These are phyloP conservation scores for Polyommatus icarus DNA, from an alignment of 2,888 invertebrate species.

Conservation along the genomic window DNA sequence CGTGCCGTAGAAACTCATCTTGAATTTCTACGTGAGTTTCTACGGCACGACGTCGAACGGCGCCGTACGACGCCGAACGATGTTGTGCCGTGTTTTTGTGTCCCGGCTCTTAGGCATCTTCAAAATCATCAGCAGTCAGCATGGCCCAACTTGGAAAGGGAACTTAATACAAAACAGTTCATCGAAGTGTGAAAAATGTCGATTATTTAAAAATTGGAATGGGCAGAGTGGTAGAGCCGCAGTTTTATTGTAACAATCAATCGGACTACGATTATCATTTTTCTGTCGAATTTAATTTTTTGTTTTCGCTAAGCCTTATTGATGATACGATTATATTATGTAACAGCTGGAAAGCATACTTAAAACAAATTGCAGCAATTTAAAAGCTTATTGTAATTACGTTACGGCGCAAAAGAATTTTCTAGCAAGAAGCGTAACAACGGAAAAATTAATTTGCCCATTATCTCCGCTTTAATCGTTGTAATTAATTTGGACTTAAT, in stretches of 20 bases:
- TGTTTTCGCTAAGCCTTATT: not conserved
- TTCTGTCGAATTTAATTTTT: not conserved
- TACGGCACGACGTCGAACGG: too few relatives aligned
- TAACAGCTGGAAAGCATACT: not conserved
- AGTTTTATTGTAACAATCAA: not conserved
- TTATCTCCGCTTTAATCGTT: not conserved
- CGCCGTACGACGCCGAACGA: too few relatives aligned
- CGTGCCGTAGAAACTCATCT: too few relatives aligned
- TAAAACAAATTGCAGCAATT: conserved; percentile 8
- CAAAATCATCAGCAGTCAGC: too few relatives aligned
- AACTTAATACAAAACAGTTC: too few relatives aligned
- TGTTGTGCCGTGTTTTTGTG: too few relatives aligned
- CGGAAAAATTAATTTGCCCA: not conserved
- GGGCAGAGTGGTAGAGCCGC: too few relatives aligned
- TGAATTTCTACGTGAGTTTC: too few relatives aligned
- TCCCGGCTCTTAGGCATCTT: too few relatives aligned
- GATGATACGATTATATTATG: not conserved
- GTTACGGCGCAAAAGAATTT: not conserved
- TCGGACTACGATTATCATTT: not conserved
- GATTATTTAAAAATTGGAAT: too few relatives aligned
- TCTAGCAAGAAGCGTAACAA: not conserved
- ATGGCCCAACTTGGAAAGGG: too few relatives aligned
- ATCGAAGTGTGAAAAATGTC: too few relatives aligned
- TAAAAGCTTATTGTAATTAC: not conserved
- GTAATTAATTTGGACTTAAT: not conserved